Evolutionary conservation across 1,140 invertebrate species (phyloP), one percentile per base, ranked within the genome.

Genomic region (Tetramorium simillimum): DNA sequence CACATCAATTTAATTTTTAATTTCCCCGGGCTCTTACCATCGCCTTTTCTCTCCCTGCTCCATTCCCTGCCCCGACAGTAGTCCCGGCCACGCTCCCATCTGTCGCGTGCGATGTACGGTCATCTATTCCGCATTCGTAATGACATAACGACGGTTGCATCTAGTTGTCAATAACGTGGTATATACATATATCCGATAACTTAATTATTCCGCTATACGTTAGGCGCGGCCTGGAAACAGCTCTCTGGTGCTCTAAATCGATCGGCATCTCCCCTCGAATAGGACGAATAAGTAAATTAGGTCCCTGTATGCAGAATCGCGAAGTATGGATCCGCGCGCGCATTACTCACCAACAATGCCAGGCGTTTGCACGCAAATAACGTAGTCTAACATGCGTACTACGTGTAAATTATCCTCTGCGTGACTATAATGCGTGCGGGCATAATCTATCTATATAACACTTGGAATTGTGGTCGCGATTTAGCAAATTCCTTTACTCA

Each of bases 171-270:
- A 84, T 84, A 84, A 84, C 69, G 69, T 37, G 40, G 65, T 69
- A 69, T 69, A 69, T 28, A 28, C 28, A 28, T 69, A 73, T 84
- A 62, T 60, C 80, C 80, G 43, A 75, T 84, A 84, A 84, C 80
- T 84, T 84, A 84, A 84, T 84, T 84, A 84, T 84, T 84, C 80
- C 80, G 28, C 80, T 75, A 84, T 84, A 84, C 43, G 69, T 84
- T 69, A 70, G 53, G 51, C 40, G 80, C 70, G 53, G n/a, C n/a
- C 43, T 60, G 53, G 69, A 21, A 75, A 56, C 69, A 60, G 53
- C 80, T 14, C 80, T 14, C 53, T n/a, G 67, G 12, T 16, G 53
- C 69, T 49, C 53, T 46, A 75, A 60, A 73, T 84, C 69, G 80
- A 84, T 84, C 53, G 43, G 18, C 69, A 46, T 73, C 40, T 37